phyloP scores from a whole-genome alignment of 2,888 invertebrate species.

The Unio pictorum region DNA sequence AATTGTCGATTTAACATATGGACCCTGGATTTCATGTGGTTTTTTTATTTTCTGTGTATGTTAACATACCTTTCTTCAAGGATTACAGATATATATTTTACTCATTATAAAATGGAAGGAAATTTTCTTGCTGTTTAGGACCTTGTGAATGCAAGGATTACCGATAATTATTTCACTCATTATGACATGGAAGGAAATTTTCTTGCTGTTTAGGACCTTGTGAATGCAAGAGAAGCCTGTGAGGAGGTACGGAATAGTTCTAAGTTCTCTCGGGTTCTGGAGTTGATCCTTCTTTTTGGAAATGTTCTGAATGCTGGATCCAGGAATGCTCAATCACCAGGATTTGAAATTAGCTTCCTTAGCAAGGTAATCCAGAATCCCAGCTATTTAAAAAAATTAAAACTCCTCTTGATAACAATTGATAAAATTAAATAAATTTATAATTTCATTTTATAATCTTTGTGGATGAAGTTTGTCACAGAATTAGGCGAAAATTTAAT shows the following conservation, averaged over 20 bases:
- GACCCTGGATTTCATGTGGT: too few relatives aligned
- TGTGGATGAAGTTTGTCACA: too few relatives aligned
- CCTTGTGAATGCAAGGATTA: slow-evolving; percentile 88
- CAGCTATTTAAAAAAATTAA: neutral
- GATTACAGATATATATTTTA: too few relatives aligned
- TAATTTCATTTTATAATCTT: too few relatives aligned
- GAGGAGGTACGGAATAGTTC: slow-evolving; percentile 93
- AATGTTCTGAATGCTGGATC: slow-evolving; percentile 98
- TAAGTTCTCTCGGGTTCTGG: slow-evolving; percentile 91
- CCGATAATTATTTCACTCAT: too few relatives aligned
- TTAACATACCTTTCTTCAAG: slow-evolving; percentile 74
- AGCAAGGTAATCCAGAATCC: slow-evolving; percentile 80
- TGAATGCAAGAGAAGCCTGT: slow-evolving; percentile 90
- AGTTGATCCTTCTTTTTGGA: slow-evolving; percentile 90
- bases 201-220: slow-evolving; percentile 80
- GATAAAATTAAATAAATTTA: too few relatives aligned
- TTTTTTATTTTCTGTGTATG: too few relatives aligned
- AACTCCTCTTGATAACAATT: neutral
- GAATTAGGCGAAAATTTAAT: too few relatives aligned
- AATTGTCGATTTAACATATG: too few relatives aligned
- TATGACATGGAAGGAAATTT: too few relatives aligned
- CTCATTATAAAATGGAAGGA: too few relatives aligned
- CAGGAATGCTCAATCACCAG: slow-evolving; percentile 91
- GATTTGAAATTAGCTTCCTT: slow-evolving; percentile 96
- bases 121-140: slow-evolving; percentile 74